Conservation (phyloP, 2,797 vertebrate genomes). For the Channa striata region DNA sequence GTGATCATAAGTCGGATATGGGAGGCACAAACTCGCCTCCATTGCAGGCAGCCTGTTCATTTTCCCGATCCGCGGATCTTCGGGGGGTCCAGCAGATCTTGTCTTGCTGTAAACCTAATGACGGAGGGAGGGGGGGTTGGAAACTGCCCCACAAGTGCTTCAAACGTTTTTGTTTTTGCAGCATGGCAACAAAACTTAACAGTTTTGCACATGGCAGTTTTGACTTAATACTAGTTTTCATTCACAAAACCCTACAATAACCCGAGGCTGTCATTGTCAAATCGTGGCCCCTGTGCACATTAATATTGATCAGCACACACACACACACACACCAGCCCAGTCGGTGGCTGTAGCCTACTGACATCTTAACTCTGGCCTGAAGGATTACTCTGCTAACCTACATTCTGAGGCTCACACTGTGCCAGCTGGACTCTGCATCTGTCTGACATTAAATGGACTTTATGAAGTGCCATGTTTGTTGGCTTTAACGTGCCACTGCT, state of each 20-base stretch:
- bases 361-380: slow-evolving; percentile 73
- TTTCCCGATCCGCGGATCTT: slow-evolving; percentile 71
- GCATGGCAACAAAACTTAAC: background rate
- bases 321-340: background rate
- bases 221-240: slow-evolving; percentile 2
- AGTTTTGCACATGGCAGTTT: background rate
- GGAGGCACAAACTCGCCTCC: slow-evolving; percentile 27
- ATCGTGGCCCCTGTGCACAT: slow-evolving; percentile 12
- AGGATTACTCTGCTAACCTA: slow-evolving; percentile 85
- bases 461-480: background rate
- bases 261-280: slow-evolving; percentile 21
- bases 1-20: slow-evolving; percentile 33
- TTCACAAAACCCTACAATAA: slow-evolving; percentile 9
- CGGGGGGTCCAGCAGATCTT: slow-evolving; percentile 58
- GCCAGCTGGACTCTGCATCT: slow-evolving; percentile 50
- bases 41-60: slow-evolving; percentile 53
- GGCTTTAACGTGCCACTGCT: background rate
- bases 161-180: background rate
- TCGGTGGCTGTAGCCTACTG: slow-evolving; percentile 71
- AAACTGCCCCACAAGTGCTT: background rate
- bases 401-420: slow-evolving; percentile 59
- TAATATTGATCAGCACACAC: background rate
- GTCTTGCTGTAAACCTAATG: slow-evolving; percentile 45
- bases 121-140: too few relatives aligned
- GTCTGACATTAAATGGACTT: slow-evolving; percentile 10